Base-by-base conservation (phyloP, 2,888 invertebrate genomes). In the Tetheella fluctuosa region DNA sequence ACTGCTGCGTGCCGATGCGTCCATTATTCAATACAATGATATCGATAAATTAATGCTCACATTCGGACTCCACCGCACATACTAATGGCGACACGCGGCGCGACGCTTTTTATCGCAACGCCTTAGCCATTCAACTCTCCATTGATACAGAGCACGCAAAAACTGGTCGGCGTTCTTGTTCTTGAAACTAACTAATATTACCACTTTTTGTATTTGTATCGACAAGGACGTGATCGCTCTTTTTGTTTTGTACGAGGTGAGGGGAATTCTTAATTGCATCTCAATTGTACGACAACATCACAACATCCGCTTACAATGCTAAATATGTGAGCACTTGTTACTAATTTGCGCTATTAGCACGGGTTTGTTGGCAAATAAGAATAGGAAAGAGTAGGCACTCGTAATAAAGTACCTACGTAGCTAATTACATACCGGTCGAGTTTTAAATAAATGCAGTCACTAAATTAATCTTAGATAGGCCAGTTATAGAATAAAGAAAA, bases 21-120 rank as follows among this genome's bases (percentile, higher is more conserved):
- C 83, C 88, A 88, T 89, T 90, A 89, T 88, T 90, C 90, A 89
- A 86, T 85, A 83, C 85, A 84, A 80, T 85, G 88, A 86, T 86
- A 85, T 87, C 91, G 89, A 90, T 91, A 92, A 92, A 92, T 92
- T 89, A 89, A 91, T 89, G 90, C 88, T 89, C 84, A 87, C 89
- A 88, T 86, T 85, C 83, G 86, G 74, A 83, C 78, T 80, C 84
- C 82, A 82, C 83, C 80, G 77, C 85, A 86, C 91, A 92, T 92
- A 93, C 91, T 92, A 91, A 92, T 91, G 88, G 77, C 83, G 88
- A 89, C 91, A 92, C 91, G 90, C 88, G 86, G 89, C 84, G 84
- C 72, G 73, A 76, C 79, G 74, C 84, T 91, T 92, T 91, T 92
- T 91, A 82, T 73, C 55, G 63, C 61, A 56, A 67, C 74, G 67